Percentiles rank a stretch among this genome's conserved stretches.
Conservation (phyloP, 2,113 vertebrate genomes). For the Ptilonorhynchus violaceus region DNA sequence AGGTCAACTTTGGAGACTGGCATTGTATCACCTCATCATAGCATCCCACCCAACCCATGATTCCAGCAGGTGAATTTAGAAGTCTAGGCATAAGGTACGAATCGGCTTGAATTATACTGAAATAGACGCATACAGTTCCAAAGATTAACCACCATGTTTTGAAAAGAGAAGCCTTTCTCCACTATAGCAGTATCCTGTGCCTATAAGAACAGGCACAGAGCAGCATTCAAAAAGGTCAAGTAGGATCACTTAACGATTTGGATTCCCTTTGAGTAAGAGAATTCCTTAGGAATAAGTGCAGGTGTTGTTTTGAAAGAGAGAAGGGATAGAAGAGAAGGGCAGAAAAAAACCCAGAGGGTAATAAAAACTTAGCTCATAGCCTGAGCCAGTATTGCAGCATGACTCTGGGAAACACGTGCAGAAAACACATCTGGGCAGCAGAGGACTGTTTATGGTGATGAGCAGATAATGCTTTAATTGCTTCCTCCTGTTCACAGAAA, state of each 20-base stretch:
- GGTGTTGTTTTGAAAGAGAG: neutral
- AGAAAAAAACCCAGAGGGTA: neutral
- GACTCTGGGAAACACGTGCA: neutral
- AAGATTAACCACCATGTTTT: neutral
- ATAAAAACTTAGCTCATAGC: neutral
- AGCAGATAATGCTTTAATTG: neutral
- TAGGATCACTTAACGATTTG: neutral
- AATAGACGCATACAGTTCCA: accelerated
- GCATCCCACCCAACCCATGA: neutral
- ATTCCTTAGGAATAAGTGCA: neutral
- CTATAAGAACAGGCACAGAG: neutral
- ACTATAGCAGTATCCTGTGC: neutral
- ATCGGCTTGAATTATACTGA: neutral
- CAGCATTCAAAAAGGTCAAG: neutral
- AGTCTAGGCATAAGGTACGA: neutral
- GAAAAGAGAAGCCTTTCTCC: neutral
- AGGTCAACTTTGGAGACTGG: neutral
- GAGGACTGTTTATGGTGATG: neutral
- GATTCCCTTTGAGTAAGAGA: neutral
- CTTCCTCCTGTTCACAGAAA: neutral
- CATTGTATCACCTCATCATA: neutral
- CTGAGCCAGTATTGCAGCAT: neutral
- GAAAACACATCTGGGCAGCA: neutral
- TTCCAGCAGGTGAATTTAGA: neutral
- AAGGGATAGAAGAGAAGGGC: neutral